These are phyloP conservation scores for Leptinotarsa haldemani DNA, from an alignment of 2,888 invertebrate genomes.

Conservation along the genomic window DNA sequence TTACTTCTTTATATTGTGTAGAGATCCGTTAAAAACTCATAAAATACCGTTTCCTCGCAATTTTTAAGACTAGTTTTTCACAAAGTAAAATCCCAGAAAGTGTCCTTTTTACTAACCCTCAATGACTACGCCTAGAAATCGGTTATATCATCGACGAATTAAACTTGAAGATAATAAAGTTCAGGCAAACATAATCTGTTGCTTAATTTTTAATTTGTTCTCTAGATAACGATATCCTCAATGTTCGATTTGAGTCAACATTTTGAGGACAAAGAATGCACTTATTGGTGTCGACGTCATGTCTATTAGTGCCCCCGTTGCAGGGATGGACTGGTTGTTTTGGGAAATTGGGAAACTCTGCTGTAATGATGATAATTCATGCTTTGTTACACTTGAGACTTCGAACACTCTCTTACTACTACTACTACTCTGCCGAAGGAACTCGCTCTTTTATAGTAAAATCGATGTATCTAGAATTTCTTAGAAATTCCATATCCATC, in stretches of 20 bases:
- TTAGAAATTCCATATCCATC: too few relatives aligned
- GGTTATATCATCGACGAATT: conserved; percentile 5
- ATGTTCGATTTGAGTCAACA: not conserved
- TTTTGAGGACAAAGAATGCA: conserved; percentile 5
- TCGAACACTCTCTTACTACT: too few relatives aligned
- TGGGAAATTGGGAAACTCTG: not conserved
- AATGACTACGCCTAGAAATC: not conserved
- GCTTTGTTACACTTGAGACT: too few relatives aligned
- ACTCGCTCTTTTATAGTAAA: too few relatives aligned
- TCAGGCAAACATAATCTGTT: conserved; percentile 1
- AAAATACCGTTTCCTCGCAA: too few relatives aligned
- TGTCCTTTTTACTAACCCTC: too few relatives aligned
- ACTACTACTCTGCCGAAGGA: too few relatives aligned
- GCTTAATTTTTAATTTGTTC: conserved; percentile 4
- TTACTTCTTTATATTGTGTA: too few relatives aligned
- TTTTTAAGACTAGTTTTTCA: too few relatives aligned
- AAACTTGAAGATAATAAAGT: not conserved
- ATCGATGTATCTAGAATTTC: too few relatives aligned
- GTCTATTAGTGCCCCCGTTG: not conserved
- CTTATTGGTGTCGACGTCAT: not conserved
- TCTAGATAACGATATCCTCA: conserved; percentile 4
- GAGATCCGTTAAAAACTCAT: too few relatives aligned
- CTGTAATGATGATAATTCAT: not conserved
- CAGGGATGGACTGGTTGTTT: not conserved
- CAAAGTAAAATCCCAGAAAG: too few relatives aligned